Percentiles rank a stretch among this genome's conserved stretches.
Evolutionary conservation across 1,140 invertebrate species (phyloP).

Genomic region (Riptortus pedestris): DNA sequence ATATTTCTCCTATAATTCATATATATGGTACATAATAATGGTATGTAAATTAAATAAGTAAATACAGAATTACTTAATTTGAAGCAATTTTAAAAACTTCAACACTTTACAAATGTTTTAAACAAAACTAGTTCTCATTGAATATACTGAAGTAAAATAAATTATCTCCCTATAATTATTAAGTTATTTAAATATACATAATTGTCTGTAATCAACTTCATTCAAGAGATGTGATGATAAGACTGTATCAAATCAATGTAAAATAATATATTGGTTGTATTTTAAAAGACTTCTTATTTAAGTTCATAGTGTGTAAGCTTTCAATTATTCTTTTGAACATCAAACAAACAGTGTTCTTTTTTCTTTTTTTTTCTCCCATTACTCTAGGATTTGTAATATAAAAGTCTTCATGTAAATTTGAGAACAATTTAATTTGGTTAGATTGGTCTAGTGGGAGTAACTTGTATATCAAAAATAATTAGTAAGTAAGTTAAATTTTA

Average conservation of each 20-base stretch:
- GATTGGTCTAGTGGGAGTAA: too few species aligned
- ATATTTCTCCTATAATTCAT: neutral
- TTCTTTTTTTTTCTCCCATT: too few species aligned
- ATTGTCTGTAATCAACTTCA: neutral
- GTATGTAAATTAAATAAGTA: neutral
- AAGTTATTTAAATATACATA: neutral
- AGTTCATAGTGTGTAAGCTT: too few species aligned
- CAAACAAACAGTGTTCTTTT: too few species aligned
- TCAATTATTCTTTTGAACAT: too few species aligned
- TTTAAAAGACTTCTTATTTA: neutral
- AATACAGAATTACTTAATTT: neutral
- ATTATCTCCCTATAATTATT: neutral
- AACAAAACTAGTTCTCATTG: neutral
- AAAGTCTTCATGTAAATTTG: too few species aligned
- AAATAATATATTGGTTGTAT: neutral
- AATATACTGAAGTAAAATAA: neutral
- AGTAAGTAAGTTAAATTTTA: too few species aligned
- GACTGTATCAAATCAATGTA: neutral
- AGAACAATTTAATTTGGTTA: too few species aligned
- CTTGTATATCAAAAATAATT: too few species aligned
- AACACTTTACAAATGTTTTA: neutral
- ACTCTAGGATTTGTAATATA: too few species aligned
- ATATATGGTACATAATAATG: neutral
- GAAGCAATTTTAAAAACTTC: neutral
- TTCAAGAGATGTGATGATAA: neutral